A percentile compares a stretch with the other conserved stretches of the same genome.
Evolutionary conservation across 2,797 vertebrate species (phyloP).

Genomic region (Gambusia yucatana): DNA sequence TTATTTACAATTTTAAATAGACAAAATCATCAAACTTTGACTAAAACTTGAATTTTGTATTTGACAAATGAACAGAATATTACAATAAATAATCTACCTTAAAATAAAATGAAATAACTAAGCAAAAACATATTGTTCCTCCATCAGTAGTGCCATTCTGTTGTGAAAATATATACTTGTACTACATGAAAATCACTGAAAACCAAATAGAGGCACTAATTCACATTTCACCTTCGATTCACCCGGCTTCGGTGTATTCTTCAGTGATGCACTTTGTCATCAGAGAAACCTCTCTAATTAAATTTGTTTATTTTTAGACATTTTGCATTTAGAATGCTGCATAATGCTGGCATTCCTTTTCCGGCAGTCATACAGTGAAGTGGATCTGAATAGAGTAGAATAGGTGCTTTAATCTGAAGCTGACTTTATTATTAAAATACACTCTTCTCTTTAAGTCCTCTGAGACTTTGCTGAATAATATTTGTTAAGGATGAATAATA

Average conservation of each 20-base stretch:
- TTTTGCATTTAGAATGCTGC: constrained; percentile 26
- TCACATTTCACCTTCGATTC: not conserved
- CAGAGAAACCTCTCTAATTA: constrained; percentile 38
- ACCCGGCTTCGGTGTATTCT: constrained; percentile 10
- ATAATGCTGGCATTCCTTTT: constrained; percentile 27
- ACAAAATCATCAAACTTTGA: no score
- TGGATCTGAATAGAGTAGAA: constrained; percentile 52
- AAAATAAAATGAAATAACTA: not conserved
- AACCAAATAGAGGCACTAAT: not conserved
- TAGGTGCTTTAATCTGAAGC: constrained; percentile 71
- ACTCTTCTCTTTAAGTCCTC: constrained; percentile 65
- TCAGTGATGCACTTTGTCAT: constrained; percentile 10
- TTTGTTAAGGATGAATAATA: constrained; percentile 80
- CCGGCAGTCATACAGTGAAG: constrained; percentile 44
- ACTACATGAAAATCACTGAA: no score
- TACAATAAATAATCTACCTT: not conserved
- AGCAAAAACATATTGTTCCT: not conserved
- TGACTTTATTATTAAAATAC: constrained; percentile 76
- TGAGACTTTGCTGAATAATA: constrained; percentile 76
- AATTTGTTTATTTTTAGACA: constrained; percentile 37
- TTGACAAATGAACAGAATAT: not conserved
- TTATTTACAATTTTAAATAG: no score
- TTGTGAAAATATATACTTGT: not conserved
- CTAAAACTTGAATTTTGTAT: no score
- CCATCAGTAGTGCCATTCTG: not conserved